Conservation (phyloP, 2,113 vertebrate genomes). For the Clarias magur region DNA sequence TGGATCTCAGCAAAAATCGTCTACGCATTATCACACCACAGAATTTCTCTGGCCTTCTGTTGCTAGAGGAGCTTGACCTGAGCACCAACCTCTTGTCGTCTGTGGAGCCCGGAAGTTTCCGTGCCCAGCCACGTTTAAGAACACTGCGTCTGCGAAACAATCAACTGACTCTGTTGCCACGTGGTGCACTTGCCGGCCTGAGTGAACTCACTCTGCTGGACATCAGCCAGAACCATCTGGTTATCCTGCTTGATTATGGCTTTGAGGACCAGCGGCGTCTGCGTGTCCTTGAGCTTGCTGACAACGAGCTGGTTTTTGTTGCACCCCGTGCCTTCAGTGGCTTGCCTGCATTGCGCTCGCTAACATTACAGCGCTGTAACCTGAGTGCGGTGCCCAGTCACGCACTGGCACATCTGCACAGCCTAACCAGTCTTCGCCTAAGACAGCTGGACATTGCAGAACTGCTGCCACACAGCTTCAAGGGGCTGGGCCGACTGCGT, state of each 20-base stretch:
- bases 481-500: conserved; percentile 86
- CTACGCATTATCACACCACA: conserved; percentile 90
- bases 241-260: conserved; percentile 95
- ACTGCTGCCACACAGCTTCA: conserved; percentile 87
- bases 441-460: conserved; percentile 72
- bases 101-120: conserved; percentile 91
- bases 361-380: conserved; percentile 93
- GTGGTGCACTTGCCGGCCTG: conserved; percentile 90
- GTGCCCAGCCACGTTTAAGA: conserved; percentile 87
- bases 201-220: conserved; percentile 92
- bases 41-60: conserved; percentile 90
- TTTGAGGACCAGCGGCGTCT: conserved; percentile 94
- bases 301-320: conserved; percentile 95
- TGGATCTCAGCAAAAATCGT: conserved; percentile 96
- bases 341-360: conserved; percentile 86
- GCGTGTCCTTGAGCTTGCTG: conserved; percentile 88
- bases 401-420: conserved; percentile 71
- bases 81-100: conserved; percentile 92
- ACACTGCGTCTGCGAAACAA: conserved; percentile 91
- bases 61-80: conserved; percentile 92
- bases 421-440: conserved; percentile 67
- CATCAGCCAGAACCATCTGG: conserved; percentile 95
- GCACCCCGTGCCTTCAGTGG: conserved; percentile 92
- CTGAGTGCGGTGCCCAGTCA: conserved; percentile 82
- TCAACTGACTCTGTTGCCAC: conserved; percentile 87